Conservation (phyloP, 2,888 invertebrate genomes). For the Thecocarcelia acutangulata region DNA sequence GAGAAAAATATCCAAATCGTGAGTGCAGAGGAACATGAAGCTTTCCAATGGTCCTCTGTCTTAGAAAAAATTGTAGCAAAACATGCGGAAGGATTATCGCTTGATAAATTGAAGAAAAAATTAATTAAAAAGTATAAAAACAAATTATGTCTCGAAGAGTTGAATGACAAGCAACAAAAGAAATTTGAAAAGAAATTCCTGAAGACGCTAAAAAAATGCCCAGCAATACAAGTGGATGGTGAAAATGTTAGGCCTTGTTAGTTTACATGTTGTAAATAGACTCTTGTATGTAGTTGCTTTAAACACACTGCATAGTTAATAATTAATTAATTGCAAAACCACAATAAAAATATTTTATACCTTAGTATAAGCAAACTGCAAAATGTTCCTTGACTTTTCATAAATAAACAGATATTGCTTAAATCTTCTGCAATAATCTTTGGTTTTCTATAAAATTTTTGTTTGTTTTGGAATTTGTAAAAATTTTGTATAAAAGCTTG, state of each 20-base stretch:
- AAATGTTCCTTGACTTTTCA: slow-evolving; percentile 15
- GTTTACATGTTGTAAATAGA: background rate
- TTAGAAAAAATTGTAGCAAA: slow-evolving; percentile 74
- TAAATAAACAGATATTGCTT: background rate
- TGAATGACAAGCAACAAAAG: slow-evolving; percentile 82
- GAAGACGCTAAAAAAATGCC: slow-evolving; percentile 87
- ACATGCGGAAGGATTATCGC: slow-evolving; percentile 84
- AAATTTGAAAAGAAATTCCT: slow-evolving; percentile 87
- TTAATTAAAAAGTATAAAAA: slow-evolving; percentile 85
- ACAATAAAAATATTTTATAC: slow-evolving; percentile 31
- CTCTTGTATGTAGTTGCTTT: slow-evolving; percentile 4
- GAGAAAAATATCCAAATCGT: background rate
- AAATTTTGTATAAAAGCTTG: slow-evolving; percentile 58
- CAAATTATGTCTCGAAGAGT: slow-evolving; percentile 80
- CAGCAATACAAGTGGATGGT: slow-evolving; percentile 84
- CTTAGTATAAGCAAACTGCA: background rate
- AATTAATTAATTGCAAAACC: slow-evolving; percentile 23
- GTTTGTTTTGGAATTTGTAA: background rate
- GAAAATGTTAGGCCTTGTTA: slow-evolving; percentile 82
- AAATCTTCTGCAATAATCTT: slow-evolving; percentile 16
- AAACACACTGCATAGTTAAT: slow-evolving; percentile 53
- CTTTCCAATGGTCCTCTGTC: slow-evolving; percentile 75
- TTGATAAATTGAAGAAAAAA: slow-evolving; percentile 90
- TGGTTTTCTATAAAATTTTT: background rate
- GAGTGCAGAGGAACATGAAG: slow-evolving; percentile 29